Evolutionary conservation across 2,113 vertebrate genomes (phyloP).

Genomic region (Canis aureus): DNA sequence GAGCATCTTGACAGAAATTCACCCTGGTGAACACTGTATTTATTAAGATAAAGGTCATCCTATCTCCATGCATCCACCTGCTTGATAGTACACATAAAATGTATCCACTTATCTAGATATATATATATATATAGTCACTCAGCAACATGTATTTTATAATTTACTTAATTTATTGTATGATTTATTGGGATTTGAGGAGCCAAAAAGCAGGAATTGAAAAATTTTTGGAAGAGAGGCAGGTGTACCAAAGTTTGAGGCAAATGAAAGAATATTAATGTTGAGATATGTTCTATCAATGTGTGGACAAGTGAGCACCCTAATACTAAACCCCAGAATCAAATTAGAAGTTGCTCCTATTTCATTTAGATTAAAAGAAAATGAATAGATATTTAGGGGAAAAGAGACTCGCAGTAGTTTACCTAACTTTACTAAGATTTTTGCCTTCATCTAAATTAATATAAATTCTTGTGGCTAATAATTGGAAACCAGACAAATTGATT

Average conservation of each 20-base stretch:
- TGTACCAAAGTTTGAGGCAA: neutral
- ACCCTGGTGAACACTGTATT: constrained; percentile 22
- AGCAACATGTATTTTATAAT: neutral
- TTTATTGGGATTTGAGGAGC: neutral
- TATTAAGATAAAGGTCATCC: constrained; percentile 79
- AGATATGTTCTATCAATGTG: neutral
- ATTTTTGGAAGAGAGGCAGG: neutral
- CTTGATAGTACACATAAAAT: neutral
- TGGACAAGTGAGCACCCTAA: neutral
- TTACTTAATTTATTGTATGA: neutral
- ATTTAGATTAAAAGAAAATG: neutral
- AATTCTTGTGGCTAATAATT: neutral
- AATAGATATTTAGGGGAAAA: neutral
- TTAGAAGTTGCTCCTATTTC: neutral
- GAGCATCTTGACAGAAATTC: constrained; percentile 71
- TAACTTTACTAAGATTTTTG: neutral
- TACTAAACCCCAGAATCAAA: neutral
- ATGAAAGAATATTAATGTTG: neutral
- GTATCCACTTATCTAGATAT: neutral
- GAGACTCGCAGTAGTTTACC: neutral
- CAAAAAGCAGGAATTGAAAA: neutral
- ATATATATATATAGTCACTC: neutral
- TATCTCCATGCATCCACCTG: neutral
- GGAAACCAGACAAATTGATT: neutral
- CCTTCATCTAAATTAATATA: neutral